Evolutionary conservation across 2,888 invertebrate genomes (phyloP), one percentile per base, ranked within the genome.

Genomic region (Boloria euphrosyne): DNA sequence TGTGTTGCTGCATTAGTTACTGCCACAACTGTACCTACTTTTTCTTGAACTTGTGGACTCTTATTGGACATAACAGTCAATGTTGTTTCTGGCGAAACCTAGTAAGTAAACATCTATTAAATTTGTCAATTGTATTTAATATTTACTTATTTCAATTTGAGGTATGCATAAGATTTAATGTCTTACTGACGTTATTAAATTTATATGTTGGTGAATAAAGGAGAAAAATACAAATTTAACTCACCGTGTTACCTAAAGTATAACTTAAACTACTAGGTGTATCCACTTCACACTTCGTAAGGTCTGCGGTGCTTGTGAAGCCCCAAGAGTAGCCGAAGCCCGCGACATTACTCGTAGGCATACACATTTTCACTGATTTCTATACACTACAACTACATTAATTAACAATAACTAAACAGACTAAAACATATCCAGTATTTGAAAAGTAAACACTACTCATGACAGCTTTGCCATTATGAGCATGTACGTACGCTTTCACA

Each of bases 241-340:
- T 86, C 81, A 93, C 93, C 79, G 92, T 89, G 73, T 87, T 93
- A 67, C 93, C 93, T 65, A 93, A 79, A 59, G 93, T 92, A 74
- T 93, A 93, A 76, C 91, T 93, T 75, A 93, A 80, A 71, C 92
- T 91, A 75, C 89, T 91, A 3, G 93, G 90, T 64, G 91, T 88
- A 67, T 93, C 93, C 78, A 92, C 92, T 76, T 93, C 93, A 72
- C 84, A 86, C 76, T 93, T 93, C 62, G 90, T 89, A 71, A 91
- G 90, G 72, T 93, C 93, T 51, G 91, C 90, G 16, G 91, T 81
- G 70, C 90, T 90, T 69, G 92, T 89, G 78, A 93, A 93, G 71
- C 91, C 91, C 93, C 93, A 93, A 71, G 92, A 88, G 78, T 93
- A 93, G 61, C 92, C 92, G 80, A 93, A 92, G 71, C 92, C 91